Evolutionary conservation across 2,888 invertebrate species (phyloP).

Genomic region (Helleia helle): DNA sequence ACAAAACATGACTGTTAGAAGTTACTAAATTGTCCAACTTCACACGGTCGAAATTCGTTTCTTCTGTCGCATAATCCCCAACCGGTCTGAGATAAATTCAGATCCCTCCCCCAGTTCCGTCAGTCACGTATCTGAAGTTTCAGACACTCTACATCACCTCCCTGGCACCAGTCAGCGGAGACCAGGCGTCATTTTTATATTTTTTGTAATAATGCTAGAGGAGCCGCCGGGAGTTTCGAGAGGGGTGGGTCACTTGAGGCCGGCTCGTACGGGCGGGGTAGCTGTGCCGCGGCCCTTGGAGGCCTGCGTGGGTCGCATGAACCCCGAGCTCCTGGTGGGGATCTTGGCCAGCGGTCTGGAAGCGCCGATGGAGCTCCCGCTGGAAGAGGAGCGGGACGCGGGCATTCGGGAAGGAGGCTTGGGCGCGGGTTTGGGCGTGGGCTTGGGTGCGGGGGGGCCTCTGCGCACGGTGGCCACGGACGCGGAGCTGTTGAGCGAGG

Average conservation of each 20-base stretch:
- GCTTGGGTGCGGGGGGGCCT: conserved; percentile 67
- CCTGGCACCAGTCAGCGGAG: neutral
- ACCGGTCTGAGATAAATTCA: neutral
- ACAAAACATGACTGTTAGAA: no score
- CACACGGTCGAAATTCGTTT: no score
- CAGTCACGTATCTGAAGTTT: no score
- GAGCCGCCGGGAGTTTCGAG: neutral
- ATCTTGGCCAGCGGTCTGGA: conserved; percentile 57
- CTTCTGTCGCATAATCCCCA: neutral
- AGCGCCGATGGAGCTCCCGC: conserved; percentile 66
- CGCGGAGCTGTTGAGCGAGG: conserved; percentile 87
- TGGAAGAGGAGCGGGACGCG: conserved; percentile 62
- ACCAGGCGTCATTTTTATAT: neutral
- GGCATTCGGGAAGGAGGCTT: conserved; percentile 54
- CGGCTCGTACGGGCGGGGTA: conserved; percentile 22
- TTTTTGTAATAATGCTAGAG: neutral
- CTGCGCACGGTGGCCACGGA: conserved; percentile 86
- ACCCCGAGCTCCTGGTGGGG: conserved; percentile 69
- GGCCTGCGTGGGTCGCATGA: conserved; percentile 91
- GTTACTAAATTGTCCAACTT: no score
- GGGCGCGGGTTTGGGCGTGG: conserved; percentile 63
- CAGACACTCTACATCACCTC: no score
- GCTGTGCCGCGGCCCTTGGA: conserved; percentile 80
- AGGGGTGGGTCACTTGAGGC: neutral
- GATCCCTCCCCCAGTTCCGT: neutral